These are phyloP conservation scores for Pachliopta kotzebuea DNA, from an alignment of 2,888 invertebrate genomes.

Conservation along the genomic window DNA sequence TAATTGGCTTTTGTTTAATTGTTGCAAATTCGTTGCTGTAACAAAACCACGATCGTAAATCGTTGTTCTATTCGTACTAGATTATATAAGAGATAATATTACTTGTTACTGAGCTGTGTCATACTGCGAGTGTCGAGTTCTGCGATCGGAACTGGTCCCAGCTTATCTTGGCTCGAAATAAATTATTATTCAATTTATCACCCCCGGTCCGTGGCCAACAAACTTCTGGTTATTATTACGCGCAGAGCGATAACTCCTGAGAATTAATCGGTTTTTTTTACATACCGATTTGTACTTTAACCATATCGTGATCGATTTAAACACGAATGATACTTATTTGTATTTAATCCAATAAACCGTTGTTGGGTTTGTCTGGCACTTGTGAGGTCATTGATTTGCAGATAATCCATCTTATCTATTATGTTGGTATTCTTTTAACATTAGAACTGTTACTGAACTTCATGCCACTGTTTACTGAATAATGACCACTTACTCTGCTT, in stretches of 20 bases:
- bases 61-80: slow-evolving; percentile 3
- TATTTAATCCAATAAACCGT: no score
- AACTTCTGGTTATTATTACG: slow-evolving; percentile 75
- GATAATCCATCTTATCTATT: no score
- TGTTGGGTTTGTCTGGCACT: no score
- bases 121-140: slow-evolving; percentile 54
- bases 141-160: slow-evolving; percentile 49
- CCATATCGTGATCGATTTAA: slow-evolving; percentile 34
- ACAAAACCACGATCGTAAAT: neutral
- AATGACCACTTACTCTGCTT: no score
- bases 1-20: slow-evolving; percentile 1
- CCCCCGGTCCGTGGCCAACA: slow-evolving; percentile 58
- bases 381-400: no score
- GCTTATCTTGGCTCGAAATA: slow-evolving; percentile 67
- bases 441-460: no score
- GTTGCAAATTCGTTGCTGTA: neutral
- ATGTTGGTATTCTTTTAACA: no score
- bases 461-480: no score
- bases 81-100: slow-evolving; percentile 1
- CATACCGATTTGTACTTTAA: slow-evolving; percentile 18
- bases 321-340: slow-evolving; percentile 25
- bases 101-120: slow-evolving; percentile 36
- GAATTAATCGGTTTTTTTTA: slow-evolving; percentile 53
- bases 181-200: slow-evolving; percentile 79
- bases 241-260: slow-evolving; percentile 55